phyloP scores from a whole-genome alignment of 2,888 invertebrate species.

The Mechanitis mazaeus region DNA sequence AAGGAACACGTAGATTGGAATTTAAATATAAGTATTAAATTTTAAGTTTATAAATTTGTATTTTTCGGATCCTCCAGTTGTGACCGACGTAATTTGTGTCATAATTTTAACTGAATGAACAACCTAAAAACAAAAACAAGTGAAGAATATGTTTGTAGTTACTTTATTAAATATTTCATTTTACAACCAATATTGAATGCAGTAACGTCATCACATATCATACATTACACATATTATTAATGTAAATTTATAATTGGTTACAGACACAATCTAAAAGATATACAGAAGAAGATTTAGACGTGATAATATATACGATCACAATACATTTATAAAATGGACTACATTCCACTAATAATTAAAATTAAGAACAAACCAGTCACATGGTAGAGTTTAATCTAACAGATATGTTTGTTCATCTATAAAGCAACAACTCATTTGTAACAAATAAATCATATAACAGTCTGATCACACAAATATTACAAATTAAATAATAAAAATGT shows the following conservation, averaged over 20 bases:
- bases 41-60: no score
- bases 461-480: constrained; percentile 75
- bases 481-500: constrained; percentile 72
- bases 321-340: constrained; percentile 24
- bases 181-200: constrained; percentile 73
- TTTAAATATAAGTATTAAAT: no score
- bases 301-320: constrained; percentile 50
- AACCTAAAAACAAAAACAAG: constrained; percentile 11
- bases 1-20: no score
- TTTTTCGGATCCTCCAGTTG: no score
- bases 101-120: neutral
- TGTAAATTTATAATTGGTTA: constrained; percentile 58
- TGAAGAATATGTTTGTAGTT: constrained; percentile 39
- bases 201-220: constrained; percentile 68
- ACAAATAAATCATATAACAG: constrained; percentile 76
- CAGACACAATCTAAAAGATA: constrained; percentile 60
- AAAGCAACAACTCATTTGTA: constrained; percentile 72
- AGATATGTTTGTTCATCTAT: constrained; percentile 68
- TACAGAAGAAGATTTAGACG: constrained; percentile 48
- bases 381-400: constrained; percentile 50
- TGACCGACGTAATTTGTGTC: neutral
- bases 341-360: constrained; percentile 25
- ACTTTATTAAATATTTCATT: constrained; percentile 75
- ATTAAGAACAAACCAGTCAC: constrained; percentile 49
- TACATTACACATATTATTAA: constrained; percentile 57